phyloP scores from a whole-genome alignment of 1,140 invertebrate genomes.

The Megalopta genalis region DNA sequence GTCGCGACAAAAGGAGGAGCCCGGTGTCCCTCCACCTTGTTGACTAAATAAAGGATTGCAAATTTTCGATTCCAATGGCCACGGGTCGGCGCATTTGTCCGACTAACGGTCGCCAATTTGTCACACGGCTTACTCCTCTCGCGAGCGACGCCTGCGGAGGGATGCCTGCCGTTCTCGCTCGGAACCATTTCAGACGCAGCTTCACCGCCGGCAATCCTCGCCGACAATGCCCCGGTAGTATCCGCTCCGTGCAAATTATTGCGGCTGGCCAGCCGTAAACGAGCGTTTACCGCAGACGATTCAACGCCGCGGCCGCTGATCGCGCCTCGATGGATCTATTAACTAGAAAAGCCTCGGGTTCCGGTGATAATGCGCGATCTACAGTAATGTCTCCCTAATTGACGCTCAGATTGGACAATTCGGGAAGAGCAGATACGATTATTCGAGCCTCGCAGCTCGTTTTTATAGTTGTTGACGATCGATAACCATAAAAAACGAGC shows the following conservation, averaged over 20 bases:
- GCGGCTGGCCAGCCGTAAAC: not conserved
- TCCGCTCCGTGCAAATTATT: constrained; percentile 1
- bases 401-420: too few relatives aligned
- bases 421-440: too few relatives aligned
- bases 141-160: too few relatives aligned
- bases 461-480: too few relatives aligned
- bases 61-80: constrained; percentile 59
- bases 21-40: constrained; percentile 65
- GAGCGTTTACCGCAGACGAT: not conserved
- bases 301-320: not conserved
- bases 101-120: constrained; percentile 56
- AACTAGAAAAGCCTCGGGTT: not conserved
- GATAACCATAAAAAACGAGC: too few relatives aligned
- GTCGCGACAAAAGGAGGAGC: constrained; percentile 39
- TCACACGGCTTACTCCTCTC: constrained; percentile 51
- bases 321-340: not conserved
- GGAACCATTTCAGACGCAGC: constrained; percentile 19
- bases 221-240: not conserved
- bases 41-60: constrained; percentile 72
- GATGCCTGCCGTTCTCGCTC: not conserved
- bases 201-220: not conserved
- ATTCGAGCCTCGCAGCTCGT: too few relatives aligned
- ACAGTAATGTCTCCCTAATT: too few relatives aligned
- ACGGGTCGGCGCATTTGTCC: constrained; percentile 9
- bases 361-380: too few relatives aligned